These are phyloP conservation scores for Lycaena phlaeas DNA, from an alignment of 2,888 invertebrate genomes.

Conservation along the genomic window DNA sequence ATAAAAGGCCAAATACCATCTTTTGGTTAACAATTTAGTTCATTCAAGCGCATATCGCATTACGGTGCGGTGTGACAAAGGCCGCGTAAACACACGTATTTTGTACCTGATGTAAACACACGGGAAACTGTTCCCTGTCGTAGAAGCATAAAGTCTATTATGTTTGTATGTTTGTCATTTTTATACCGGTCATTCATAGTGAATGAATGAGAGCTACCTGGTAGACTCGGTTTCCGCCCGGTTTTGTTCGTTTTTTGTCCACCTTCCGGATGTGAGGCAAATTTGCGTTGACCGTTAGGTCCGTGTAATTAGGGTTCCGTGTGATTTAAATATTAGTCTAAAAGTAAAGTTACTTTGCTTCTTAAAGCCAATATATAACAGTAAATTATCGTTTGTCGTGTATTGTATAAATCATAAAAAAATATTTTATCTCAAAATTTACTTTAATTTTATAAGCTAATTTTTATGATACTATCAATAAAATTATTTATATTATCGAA, in stretches of 20 bases:
- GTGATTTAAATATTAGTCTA: neutral
- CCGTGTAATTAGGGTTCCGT: constrained; percentile 24
- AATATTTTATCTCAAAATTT: no score
- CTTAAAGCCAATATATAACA: no score
- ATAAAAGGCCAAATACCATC: no score
- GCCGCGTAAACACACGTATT: constrained; percentile 15
- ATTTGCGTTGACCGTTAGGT: constrained; percentile 57
- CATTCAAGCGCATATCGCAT: constrained; percentile 17
- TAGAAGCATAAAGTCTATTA: neutral
- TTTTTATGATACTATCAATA: no score
- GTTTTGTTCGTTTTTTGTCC: constrained; percentile 25
- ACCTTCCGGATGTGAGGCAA: constrained; percentile 55
- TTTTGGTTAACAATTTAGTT: no score
- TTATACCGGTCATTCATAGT: constrained; percentile 46
- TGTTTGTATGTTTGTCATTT: constrained; percentile 6
- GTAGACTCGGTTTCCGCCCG: constrained; percentile 39
- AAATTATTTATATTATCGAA: no score
- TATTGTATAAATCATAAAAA: no score
- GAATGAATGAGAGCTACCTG: constrained; percentile 52
- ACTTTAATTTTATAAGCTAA: no score
- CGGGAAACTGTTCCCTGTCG: neutral
- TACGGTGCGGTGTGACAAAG: constrained; percentile 19
- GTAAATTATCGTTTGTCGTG: no score
- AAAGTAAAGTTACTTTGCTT: no score
- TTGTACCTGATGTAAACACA: constrained; percentile 1